Evolutionary conservation across 2,113 vertebrate species (phyloP), one percentile per base, ranked within the genome.

Genomic region (Spheniscus mendiculus): DNA sequence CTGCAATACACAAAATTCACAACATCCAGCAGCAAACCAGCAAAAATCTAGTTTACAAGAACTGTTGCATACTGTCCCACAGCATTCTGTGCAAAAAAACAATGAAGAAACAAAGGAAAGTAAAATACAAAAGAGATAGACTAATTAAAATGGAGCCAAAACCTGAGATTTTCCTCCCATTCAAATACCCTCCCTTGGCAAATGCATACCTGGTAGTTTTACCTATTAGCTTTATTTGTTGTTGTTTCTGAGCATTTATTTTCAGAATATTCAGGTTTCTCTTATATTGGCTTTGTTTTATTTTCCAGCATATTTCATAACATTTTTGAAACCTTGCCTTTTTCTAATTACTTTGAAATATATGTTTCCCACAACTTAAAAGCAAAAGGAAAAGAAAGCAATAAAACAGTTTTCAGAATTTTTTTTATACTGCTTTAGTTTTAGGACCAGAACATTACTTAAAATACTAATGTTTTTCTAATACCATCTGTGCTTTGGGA

Each of bases 381-480:
- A 88, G 4, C 9, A 42, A 17, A 34, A 47, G 14, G 58, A 70
- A 88, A 87, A 87, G 4, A 80, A 88, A 81, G 15, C 38, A 73
- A 80, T 59, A 80, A 88, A 91, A 74, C 5, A 13, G 5, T 40
- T 84, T 76, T 42, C 56, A 80, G 20, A 67, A 36, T 34, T 20
- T 67, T 20, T 27, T 83, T 85, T 22, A 6, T 47, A 34, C 7
- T 61, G 4, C 8, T 78, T 70, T 65, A 84, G 25, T 30, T 94
- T 89, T 91, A 95, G 45, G 21, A 83, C 10, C 4, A 67, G 12
- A 34, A 15, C 5, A 44, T 63, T 87, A 67, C 34, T 92, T 92
- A 77, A 95, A 95, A 90, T 93, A 90, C 49, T 85, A 56, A 69
- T 80, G 13, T 20, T 65, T 94, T 93, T 86, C 71, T 95, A 92